These are phyloP conservation scores for Dugesia japonica DNA, from an alignment of 2,888 invertebrate species.

Conservation along the genomic window DNA sequence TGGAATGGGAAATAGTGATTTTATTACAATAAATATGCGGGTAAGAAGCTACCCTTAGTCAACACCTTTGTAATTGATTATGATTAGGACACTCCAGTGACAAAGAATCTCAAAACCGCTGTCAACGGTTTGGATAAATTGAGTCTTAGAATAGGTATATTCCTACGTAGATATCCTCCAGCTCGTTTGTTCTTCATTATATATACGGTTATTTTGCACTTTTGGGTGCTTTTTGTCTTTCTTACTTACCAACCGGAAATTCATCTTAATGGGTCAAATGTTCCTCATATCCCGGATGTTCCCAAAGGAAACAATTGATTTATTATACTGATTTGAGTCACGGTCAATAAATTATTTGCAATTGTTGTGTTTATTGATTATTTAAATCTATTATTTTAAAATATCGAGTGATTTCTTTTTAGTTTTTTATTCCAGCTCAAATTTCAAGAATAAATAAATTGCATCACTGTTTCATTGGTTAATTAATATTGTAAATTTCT, in stretches of 20 bases:
- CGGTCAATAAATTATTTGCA: no score
- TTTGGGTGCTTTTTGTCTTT: constrained; percentile 67
- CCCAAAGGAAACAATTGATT: not conserved
- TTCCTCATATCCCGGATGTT: not conserved
- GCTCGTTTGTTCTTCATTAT: constrained; percentile 65
- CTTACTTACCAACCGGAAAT: constrained; percentile 58
- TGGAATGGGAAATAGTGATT: not conserved
- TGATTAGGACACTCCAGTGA: constrained; percentile 44
- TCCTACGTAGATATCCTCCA: constrained; percentile 64
- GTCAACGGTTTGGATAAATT: constrained; percentile 62
- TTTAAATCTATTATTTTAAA: no score
- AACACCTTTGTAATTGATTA: not conserved
- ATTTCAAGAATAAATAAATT: no score
- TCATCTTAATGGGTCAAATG: constrained; percentile 45
- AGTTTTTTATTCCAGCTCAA: no score
- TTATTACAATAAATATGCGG: not conserved
- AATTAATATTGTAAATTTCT: no score
- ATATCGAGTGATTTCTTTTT: no score
- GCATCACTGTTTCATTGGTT: no score
- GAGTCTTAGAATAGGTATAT: constrained; percentile 61
- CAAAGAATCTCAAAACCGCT: constrained; percentile 61
- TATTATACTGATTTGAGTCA: no score
- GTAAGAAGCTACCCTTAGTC: not conserved
- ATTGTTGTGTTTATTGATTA: no score
- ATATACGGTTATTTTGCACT: constrained; percentile 66